These are phyloP conservation scores for Eristalis intricaria DNA, from an alignment of 2,888 invertebrate genomes.

Conservation along the genomic window DNA sequence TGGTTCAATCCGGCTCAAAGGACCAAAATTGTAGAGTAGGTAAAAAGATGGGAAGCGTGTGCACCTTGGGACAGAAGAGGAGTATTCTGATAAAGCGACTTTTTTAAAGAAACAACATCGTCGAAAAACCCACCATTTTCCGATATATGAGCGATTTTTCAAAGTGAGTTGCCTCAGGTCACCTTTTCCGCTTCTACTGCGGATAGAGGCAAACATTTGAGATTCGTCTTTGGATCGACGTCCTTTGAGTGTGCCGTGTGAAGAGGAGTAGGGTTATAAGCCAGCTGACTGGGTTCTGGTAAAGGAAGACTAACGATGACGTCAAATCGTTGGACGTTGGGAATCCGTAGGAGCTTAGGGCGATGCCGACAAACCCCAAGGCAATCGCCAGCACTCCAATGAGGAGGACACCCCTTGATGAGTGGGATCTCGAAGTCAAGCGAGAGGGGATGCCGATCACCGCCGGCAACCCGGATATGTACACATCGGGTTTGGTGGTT, in stretches of 20 bases:
- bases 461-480: conserved; percentile 81
- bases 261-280: background rate
- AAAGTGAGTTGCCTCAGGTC: too few species aligned
- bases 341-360: conserved; percentile 83
- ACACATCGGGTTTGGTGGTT: conserved; percentile 82
- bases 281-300: rapidly evolving
- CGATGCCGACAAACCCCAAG: conserved; percentile 75
- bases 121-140: too few species aligned
- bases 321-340: conserved; percentile 83
- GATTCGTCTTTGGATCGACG: too few species aligned
- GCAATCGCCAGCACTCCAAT: conserved; percentile 68
- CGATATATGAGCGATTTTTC: too few species aligned
- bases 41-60: too few species aligned
- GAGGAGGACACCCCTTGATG: conserved; percentile 75
- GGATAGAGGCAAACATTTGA: too few species aligned
- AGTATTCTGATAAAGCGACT: too few species aligned
- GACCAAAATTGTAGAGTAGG: too few species aligned
- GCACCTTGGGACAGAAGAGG: too few species aligned
- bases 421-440: conserved; percentile 79
- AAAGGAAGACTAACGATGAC: conserved; percentile 81
- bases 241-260: conserved; percentile 82
- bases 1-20: too few species aligned
- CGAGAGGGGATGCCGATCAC: conserved; percentile 76
- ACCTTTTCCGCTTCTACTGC: too few species aligned
- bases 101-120: too few species aligned